These are phyloP conservation scores for Hypotaenidia philippensis DNA, from an alignment of 2,797 vertebrate species.

Conservation along the genomic window DNA sequence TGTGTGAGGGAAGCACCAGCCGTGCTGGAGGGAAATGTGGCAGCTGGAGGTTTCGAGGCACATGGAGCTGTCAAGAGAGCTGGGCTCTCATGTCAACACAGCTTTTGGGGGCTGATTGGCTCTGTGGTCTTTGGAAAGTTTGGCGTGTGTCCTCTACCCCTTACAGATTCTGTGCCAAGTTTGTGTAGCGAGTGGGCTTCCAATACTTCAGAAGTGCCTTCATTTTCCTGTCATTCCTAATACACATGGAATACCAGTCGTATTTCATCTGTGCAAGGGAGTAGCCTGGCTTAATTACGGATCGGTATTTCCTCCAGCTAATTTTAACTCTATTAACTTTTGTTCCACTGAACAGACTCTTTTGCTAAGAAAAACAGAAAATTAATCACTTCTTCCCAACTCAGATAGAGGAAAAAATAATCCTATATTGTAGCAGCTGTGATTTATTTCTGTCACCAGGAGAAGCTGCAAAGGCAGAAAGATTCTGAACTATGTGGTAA, in stretches of 20 bases:
- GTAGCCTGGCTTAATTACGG: conserved; percentile 24
- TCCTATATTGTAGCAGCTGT: background rate
- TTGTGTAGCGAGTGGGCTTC: background rate
- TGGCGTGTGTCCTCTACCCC: background rate
- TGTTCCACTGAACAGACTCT: background rate
- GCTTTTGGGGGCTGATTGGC: fast-evolving
- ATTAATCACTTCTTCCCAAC: background rate
- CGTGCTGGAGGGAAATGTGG: background rate
- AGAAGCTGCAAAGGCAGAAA: conserved; percentile 16
- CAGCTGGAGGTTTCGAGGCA: background rate
- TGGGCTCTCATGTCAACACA: background rate
- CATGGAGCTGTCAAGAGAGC: background rate
- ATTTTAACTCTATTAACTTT: conserved; percentile 34
- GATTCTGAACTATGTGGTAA: background rate
- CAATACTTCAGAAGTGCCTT: background rate
- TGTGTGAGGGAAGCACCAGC: fast-evolving
- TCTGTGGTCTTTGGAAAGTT: background rate
- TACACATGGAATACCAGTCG: background rate
- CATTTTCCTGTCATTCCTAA: background rate
- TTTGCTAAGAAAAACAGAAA: background rate
- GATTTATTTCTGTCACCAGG: background rate
- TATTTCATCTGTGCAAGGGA: background rate
- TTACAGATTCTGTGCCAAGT: background rate
- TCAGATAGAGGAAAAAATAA: background rate
- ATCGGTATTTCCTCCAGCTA: conserved; percentile 8